Conservation (phyloP, 2,797 vertebrate species). For the Lepidocolaptes lacrymiger region DNA sequence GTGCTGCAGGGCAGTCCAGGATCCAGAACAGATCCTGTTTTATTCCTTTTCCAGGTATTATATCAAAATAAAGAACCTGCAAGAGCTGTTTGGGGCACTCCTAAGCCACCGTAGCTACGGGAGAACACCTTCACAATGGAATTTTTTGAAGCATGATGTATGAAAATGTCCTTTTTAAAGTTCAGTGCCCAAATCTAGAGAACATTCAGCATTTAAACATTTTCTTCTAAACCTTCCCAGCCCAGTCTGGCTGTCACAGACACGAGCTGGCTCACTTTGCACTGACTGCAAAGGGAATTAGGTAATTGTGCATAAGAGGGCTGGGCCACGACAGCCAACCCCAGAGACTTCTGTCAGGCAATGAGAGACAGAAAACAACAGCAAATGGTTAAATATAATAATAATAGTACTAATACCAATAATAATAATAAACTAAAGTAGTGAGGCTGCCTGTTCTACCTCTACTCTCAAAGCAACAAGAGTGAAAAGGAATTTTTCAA, state of each 20-base stretch:
- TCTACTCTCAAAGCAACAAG: neutral
- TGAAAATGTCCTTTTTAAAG: no score
- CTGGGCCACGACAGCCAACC: neutral
- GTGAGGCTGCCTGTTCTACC: neutral
- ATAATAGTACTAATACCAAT: neutral
- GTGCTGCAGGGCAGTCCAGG: neutral
- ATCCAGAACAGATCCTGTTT: neutral
- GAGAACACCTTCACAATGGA: no score
- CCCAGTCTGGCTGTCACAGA: neutral
- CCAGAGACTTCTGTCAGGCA: neutral
- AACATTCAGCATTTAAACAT: no score
- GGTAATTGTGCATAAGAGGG: neutral
- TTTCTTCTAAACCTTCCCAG: neutral
- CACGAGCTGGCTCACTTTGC: neutral
- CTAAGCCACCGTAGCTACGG: no score
- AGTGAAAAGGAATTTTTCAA: neutral
- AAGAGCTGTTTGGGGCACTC: neutral
- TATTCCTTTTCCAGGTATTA: neutral
- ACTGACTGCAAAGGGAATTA: neutral
- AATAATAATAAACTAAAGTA: neutral
- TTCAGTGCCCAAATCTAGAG: no score
- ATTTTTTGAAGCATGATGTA: no score
- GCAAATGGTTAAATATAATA: neutral
- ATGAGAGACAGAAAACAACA: neutral
- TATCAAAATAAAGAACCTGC: neutral